These are phyloP conservation scores for Lethrus apterus DNA, from an alignment of 1,140 invertebrate species.

Conservation along the genomic window DNA sequence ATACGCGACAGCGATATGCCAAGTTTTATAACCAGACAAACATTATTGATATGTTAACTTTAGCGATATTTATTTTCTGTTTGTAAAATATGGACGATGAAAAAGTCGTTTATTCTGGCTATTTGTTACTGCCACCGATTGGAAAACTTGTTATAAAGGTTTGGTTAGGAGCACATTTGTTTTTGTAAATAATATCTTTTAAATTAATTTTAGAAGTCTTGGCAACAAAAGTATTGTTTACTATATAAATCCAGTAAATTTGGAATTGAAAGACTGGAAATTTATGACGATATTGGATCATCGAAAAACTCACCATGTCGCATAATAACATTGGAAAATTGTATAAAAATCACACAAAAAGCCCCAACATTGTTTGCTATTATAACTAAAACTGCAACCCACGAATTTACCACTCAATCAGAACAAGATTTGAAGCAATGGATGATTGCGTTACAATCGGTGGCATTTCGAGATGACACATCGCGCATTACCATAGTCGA, in stretches of 20 bases:
- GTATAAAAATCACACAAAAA: constrained; percentile 71
- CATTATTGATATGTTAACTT: not conserved
- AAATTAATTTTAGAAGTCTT: constrained; percentile 56
- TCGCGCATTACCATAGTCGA: constrained; percentile 64
- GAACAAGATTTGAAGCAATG: constrained; percentile 67
- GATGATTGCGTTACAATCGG: constrained; percentile 68
- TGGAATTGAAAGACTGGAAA: constrained; percentile 74
- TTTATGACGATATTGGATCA: constrained; percentile 71
- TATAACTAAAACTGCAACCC: constrained; percentile 61
- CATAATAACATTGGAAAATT: constrained; percentile 76
- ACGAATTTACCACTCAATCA: constrained; percentile 64
- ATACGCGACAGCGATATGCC: constrained; percentile 1
- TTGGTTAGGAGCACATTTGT: no score
- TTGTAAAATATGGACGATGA: constrained; percentile 56
- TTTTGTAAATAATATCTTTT: constrained; percentile 18
- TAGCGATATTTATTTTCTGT: not conserved
- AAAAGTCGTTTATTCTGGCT: constrained; percentile 57
- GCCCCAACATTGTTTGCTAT: constrained; percentile 55
- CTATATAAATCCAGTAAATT: constrained; percentile 73
- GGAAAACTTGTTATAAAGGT: constrained; percentile 54
- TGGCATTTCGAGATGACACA: constrained; percentile 69
- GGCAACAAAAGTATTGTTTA: constrained; percentile 69
- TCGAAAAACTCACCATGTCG: constrained; percentile 56
- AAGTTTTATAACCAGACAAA: constrained; percentile 1
- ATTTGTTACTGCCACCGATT: constrained; percentile 60